Percentiles rank a stretch among this genome's conserved stretches.
Evolutionary conservation across 2,113 vertebrate species (phyloP).

Genomic region (Archilochus colubris): DNA sequence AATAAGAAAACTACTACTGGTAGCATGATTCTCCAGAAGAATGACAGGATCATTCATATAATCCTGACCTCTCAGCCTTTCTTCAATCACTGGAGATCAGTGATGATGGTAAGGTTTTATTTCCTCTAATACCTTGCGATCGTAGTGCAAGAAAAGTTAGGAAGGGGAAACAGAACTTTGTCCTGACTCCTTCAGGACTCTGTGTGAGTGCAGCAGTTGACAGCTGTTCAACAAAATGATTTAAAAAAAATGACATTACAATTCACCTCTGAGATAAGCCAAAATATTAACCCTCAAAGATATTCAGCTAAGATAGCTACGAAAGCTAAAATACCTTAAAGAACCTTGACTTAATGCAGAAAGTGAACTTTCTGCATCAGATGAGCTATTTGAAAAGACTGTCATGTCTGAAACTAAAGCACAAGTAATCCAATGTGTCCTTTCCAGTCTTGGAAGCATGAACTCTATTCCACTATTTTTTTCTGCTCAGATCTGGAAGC

Average conservation of each 20-base stretch:
- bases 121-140: not conserved
- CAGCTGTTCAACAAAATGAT: conserved; percentile 18
- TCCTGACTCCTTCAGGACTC: not conserved
- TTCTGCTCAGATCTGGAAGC: not conserved
- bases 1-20: not conserved
- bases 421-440: not conserved
- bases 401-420: not conserved
- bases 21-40: not conserved
- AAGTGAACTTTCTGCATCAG: not conserved
- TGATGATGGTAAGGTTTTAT: not conserved
- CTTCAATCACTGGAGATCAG: not conserved
- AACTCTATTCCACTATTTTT: not conserved
- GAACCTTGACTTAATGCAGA: not conserved
- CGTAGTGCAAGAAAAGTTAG: not conserved
- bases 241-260: conserved; percentile 17
- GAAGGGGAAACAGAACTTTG: not conserved
- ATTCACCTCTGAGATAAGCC: not conserved
- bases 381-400: not conserved
- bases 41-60: not conserved
- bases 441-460: not conserved
- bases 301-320: not conserved
- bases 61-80: not conserved
- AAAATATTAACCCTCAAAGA: conserved; percentile 1
- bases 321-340: not conserved
- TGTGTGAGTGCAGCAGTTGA: not conserved